phyloP scores from a whole-genome alignment of 2,797 vertebrate genomes.

The Ceryle rudis region DNA sequence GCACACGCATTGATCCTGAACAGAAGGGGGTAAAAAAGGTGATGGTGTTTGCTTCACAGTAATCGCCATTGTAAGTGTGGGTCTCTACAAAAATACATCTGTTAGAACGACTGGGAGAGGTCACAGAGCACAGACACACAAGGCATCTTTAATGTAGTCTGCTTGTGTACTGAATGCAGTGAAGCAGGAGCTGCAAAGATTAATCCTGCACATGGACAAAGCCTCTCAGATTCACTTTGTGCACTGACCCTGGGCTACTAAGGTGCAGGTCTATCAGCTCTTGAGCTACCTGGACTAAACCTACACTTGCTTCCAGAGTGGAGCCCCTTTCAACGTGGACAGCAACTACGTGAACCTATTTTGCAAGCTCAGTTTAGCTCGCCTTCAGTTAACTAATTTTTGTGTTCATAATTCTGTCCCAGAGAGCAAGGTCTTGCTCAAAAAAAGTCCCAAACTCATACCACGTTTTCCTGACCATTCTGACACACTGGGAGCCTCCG shows the following conservation, averaged over 20 bases:
- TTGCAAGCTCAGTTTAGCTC: background rate
- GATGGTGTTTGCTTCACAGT: background rate
- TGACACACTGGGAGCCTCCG: background rate
- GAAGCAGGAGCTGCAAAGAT: background rate
- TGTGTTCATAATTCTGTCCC: background rate
- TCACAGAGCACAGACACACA: background rate
- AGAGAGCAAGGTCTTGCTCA: background rate
- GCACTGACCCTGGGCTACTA: background rate
- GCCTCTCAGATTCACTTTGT: background rate
- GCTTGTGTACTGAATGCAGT: background rate
- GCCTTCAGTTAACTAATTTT: background rate
- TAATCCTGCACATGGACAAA: background rate
- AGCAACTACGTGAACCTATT: background rate
- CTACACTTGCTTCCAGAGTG: accelerated
- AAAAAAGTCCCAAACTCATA: background rate
- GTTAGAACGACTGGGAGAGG: background rate
- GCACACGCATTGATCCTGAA: background rate
- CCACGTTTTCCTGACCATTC: background rate
- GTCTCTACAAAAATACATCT: background rate
- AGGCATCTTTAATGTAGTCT: background rate
- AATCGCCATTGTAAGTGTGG: background rate
- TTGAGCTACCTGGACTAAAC: background rate
- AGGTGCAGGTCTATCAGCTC: background rate
- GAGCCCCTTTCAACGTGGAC: accelerated
- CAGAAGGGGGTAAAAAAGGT: background rate